These are phyloP conservation scores for Lasioglossum calceatum DNA, from an alignment of 2,888 invertebrate species.

Conservation along the genomic window DNA sequence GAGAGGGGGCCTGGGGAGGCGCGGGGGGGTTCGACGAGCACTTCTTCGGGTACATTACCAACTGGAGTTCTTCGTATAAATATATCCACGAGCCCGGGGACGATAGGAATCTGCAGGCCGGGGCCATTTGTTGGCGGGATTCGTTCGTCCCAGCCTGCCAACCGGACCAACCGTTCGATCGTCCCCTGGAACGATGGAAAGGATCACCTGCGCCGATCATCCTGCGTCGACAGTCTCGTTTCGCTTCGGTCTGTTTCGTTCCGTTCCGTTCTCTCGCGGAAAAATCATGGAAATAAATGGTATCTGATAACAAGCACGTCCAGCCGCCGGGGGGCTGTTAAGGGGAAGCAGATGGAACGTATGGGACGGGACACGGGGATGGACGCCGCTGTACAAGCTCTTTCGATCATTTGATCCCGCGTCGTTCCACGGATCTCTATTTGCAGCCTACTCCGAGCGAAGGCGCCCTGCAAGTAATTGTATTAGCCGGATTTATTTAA, in stretches of 20 bases:
- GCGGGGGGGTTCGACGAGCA: constrained; percentile 50
- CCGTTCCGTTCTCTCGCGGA: constrained; percentile 38
- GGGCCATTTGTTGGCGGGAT: constrained; percentile 82
- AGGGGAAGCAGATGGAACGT: neutral
- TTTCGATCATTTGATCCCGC: neutral
- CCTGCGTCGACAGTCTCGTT: constrained; percentile 55
- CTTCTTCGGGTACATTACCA: constrained; percentile 78
- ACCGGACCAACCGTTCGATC: constrained; percentile 66
- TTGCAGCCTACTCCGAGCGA: neutral
- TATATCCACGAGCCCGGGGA: constrained; percentile 76
- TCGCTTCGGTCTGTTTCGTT: constrained; percentile 33
- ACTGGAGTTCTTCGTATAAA: constrained; percentile 79
- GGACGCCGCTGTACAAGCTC: neutral
- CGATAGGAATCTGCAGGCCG: constrained; percentile 81
- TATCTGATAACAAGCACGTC: constrained; percentile 59
- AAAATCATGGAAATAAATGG: constrained; percentile 62
- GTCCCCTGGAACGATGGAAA: constrained; percentile 42
- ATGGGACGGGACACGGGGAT: constrained; percentile 5
- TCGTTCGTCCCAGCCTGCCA: constrained; percentile 75
- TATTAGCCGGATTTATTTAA: too few relatives aligned
- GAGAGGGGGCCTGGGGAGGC: neutral
- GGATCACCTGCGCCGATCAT: constrained; percentile 69
- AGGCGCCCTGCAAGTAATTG: neutral
- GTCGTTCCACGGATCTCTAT: neutral
- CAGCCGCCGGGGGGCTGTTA: neutral